Evolutionary conservation across 2,113 vertebrate species (phyloP), one percentile per base, ranked within the genome.

Genomic region (Pedetes capensis): DNA sequence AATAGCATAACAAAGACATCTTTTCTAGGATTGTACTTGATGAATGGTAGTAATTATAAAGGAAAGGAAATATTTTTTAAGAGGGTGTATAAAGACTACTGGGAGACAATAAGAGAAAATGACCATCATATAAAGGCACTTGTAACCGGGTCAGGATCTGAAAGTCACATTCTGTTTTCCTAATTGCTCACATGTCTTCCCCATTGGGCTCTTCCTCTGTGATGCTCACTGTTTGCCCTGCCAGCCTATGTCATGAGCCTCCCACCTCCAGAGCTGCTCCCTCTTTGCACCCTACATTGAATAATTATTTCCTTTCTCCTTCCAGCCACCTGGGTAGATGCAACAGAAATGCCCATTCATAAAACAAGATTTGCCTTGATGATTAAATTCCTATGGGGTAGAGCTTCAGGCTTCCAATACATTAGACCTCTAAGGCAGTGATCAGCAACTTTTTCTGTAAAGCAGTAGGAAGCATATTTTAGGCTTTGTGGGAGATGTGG

Each of bases 11-110:
- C 53, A 63, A 75, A 76, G 23, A 5, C 37, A 7, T n/a, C 32
- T 75, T 80, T 69, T 51, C 61, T 49, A 68, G 27, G 3, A 16
- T 20, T 74, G 25, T 74, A 55, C 63, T 85, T 88, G 51, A 69
- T 84, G 91, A 49, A 66, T 91, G 25, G 0, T 49, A 90, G 59
- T 83, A 39, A 71, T 71, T 80, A 63, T 66, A 80, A 96, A 83
- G n/a, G 44, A 49, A 82, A 89, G 55, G 9, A 39, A 42, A 9
- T 57, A 57, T 64, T 94, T 90, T 39, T 22, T 16, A 39, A 47
- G 51, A 34, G 18, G 63, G 17, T 17, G 8, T 29, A 1, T 34
- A 2, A 57, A 84, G 71, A 53, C 59, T 47, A 39, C 16, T 34
- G 57, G 42, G 61, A 76, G 37, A 5, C 27, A 29, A 47, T 44